Percentiles rank a stretch among this genome's conserved stretches.
phyloP scores from a whole-genome alignment of 2,797 vertebrate species.

The Enteromius fasciolatus region DNA sequence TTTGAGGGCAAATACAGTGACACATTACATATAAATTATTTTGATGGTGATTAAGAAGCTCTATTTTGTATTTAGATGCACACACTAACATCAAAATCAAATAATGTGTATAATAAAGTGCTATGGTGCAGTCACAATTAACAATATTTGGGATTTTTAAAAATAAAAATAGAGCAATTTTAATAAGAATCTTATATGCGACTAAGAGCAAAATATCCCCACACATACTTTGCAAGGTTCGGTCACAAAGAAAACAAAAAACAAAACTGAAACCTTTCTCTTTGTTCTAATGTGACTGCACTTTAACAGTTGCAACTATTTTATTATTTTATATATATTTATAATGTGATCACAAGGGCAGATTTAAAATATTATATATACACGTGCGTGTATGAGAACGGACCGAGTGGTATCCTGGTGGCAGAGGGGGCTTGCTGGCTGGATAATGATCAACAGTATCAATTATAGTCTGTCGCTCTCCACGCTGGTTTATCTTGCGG shows the following conservation, averaged over 20 bases:
- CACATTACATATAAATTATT: not conserved
- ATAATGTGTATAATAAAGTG: not conserved
- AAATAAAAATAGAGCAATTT: not conserved
- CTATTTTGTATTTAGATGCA: not conserved
- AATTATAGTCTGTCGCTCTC: constrained; percentile 88
- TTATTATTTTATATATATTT: not conserved
- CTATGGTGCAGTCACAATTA: not conserved
- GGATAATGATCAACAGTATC: constrained; percentile 86
- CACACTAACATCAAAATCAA: not conserved
- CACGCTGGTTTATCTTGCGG: constrained; percentile 88
- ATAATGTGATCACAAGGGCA: not conserved
- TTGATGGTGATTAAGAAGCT: not conserved
- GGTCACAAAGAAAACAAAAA: too few species aligned
- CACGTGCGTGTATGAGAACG: not conserved
- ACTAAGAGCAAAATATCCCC: not conserved
- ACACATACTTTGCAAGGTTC: not conserved
- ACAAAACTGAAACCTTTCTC: not conserved
- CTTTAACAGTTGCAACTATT: not conserved
- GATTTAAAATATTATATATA: not conserved
- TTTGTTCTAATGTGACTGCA: not conserved
- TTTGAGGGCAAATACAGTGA: not conserved
- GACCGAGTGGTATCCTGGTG: constrained; percentile 85
- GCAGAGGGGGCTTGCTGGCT: constrained; percentile 83
- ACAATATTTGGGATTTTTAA: too few species aligned
- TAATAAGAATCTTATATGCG: not conserved